Evolutionary conservation across 2,888 invertebrate genomes (phyloP).

Genomic region (Papilio protenor): DNA sequence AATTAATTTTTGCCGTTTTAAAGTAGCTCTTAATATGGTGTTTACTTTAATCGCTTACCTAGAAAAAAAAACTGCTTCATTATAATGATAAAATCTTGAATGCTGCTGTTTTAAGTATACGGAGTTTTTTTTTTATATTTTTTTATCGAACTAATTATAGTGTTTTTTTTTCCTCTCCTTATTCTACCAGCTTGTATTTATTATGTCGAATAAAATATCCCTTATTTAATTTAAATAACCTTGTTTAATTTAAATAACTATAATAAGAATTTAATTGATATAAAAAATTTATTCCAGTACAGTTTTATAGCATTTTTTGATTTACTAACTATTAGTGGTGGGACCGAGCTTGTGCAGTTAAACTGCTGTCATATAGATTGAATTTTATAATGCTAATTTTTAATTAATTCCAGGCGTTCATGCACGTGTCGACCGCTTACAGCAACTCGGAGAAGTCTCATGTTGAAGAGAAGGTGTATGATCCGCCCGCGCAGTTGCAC

Average conservation of each 20-base stretch:
- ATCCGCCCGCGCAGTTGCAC: slow-evolving; percentile 85
- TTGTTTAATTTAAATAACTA: too few species aligned
- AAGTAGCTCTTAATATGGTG: neutral
- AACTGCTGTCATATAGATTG: neutral
- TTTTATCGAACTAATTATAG: too few species aligned
- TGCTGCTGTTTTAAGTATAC: neutral
- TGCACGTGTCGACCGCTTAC: slow-evolving; percentile 95
- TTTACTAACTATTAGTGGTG: too few species aligned
- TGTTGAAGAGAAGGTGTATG: slow-evolving; percentile 91
- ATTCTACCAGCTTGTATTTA: too few species aligned
- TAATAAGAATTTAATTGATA: too few species aligned
- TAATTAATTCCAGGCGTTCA: slow-evolving; percentile 79
- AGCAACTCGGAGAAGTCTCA: slow-evolving; percentile 89
- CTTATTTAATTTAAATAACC: too few species aligned
- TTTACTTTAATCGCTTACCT: slow-evolving; percentile 39
- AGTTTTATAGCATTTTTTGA: too few species aligned
- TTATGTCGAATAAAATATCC: too few species aligned
- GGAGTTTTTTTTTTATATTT: too few species aligned
- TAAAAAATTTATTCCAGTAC: too few species aligned
- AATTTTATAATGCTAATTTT: neutral
- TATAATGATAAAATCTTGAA: neutral
- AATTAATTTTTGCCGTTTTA: neutral
- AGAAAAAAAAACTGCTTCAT: neutral
- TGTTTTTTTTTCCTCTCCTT: too few species aligned
- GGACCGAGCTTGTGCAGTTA: too few species aligned